Evolutionary conservation across 2,113 vertebrate species (phyloP).

Genomic region (Aleadryas rufinucha): DNA sequence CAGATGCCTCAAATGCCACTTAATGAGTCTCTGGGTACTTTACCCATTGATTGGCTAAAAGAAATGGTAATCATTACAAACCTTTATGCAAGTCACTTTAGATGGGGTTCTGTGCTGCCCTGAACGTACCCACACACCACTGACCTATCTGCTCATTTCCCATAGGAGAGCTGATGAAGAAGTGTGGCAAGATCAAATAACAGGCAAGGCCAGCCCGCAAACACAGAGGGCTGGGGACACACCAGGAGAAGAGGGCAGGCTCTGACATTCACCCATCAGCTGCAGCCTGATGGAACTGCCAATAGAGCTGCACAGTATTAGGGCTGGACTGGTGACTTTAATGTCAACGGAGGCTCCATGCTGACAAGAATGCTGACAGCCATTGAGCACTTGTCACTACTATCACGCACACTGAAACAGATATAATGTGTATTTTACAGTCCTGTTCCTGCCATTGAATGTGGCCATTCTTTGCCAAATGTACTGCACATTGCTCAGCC

Average conservation of each 20-base stretch:
- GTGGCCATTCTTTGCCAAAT: not conserved
- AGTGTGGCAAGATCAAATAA: constrained; percentile 57
- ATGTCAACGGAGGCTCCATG: constrained; percentile 69
- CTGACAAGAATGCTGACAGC: constrained; percentile 73
- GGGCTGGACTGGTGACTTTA: constrained; percentile 64
- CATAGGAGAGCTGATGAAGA: constrained; percentile 48
- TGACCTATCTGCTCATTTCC: constrained; percentile 61
- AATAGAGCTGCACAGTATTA: constrained; percentile 68
- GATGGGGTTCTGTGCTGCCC: constrained; percentile 57
- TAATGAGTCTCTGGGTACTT: constrained; percentile 80
- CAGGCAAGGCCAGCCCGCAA: constrained; percentile 47
- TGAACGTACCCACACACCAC: constrained; percentile 50
- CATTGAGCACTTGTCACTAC: constrained; percentile 72
- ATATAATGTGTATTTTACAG: constrained; percentile 43
- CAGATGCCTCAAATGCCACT: constrained; percentile 73
- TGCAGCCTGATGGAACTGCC: constrained; percentile 75
- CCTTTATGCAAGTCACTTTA: constrained; percentile 64
- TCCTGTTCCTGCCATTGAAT: constrained; percentile 57
- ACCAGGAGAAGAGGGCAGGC: constrained; percentile 25
- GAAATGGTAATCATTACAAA: constrained; percentile 75
- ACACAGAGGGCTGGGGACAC: constrained; percentile 31
- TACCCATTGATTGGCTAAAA: constrained; percentile 73
- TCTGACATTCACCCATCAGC: constrained; percentile 69
- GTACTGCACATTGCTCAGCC: not conserved
- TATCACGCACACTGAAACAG: constrained; percentile 50